Evolutionary conservation across 1,140 invertebrate genomes (phyloP).

Genomic region (Tyrophagus putrescentiae): DNA sequence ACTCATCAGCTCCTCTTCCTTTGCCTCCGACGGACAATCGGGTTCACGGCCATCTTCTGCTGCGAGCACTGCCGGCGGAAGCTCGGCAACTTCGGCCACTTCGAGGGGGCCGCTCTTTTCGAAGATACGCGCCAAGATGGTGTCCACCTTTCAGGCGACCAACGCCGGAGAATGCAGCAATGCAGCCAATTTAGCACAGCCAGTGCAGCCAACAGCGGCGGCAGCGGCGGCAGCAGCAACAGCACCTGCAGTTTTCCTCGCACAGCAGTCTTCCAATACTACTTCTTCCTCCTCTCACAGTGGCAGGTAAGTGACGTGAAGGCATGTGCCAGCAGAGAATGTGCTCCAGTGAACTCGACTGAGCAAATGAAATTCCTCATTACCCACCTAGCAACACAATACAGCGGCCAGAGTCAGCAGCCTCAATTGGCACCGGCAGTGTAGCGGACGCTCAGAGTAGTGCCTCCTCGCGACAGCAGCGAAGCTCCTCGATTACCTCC

Average conservation of each 20-base stretch:
- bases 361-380: too few relatives aligned
- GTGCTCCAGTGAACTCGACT: too few relatives aligned
- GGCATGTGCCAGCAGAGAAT: too few relatives aligned
- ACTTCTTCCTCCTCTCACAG: not conserved
- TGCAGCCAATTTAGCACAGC: too few relatives aligned
- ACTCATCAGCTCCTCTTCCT: not conserved
- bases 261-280: not conserved
- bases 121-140: constrained; percentile 10
- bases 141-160: not conserved
- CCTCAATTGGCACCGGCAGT: too few relatives aligned
- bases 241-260: not conserved
- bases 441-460: too few relatives aligned
- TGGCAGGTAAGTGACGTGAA: too few relatives aligned
- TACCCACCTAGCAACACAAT: too few relatives aligned
- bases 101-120: not conserved
- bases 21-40: not conserved
- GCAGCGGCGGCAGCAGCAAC: not conserved
- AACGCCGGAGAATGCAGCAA: too few relatives aligned
- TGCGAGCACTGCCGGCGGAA: not conserved
- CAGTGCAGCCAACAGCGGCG: not conserved
- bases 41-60: not conserved
- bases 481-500: constrained; percentile 2
- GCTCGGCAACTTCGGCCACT: not conserved
- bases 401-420: too few relatives aligned
- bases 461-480: not conserved